These are phyloP conservation scores for Mareca strepera DNA, from an alignment of 2,797 vertebrate species.

Conservation along the genomic window DNA sequence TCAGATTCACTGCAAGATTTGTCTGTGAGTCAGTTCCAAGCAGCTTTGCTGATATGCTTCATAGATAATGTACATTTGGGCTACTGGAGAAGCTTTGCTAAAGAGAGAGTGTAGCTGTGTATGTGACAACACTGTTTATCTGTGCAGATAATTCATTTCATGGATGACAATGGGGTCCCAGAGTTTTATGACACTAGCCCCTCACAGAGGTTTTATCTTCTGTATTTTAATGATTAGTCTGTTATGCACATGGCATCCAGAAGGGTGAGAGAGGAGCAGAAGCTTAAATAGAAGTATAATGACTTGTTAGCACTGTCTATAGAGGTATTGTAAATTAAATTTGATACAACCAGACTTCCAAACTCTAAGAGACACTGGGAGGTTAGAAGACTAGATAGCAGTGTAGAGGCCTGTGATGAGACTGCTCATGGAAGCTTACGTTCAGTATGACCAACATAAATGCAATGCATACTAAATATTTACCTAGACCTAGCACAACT, in stretches of 20 bases:
- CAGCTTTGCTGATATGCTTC: neutral
- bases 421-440: neutral
- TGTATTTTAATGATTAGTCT: neutral
- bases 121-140: neutral
- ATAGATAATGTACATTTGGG: neutral
- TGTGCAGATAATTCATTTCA: neutral
- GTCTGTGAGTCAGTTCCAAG: neutral
- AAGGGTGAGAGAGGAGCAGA: neutral
- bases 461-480: neutral
- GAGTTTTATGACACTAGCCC: fast-evolving
- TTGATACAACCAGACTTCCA: neutral
- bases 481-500: neutral
- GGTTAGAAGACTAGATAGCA: neutral
- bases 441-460: neutral
- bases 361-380: neutral
- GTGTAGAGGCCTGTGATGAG: neutral
- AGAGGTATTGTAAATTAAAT: neutral
- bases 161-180: neutral
- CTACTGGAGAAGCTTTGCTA: neutral
- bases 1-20: neutral
- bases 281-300: neutral
- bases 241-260: neutral
- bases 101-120: neutral
- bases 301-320: neutral
- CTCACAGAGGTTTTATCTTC: neutral